A percentile compares a stretch with the other conserved stretches of the same genome.
These are phyloP conservation scores for Hirudinaria manillensis DNA, from an alignment of 2,888 invertebrate genomes.

Conservation along the genomic window DNA sequence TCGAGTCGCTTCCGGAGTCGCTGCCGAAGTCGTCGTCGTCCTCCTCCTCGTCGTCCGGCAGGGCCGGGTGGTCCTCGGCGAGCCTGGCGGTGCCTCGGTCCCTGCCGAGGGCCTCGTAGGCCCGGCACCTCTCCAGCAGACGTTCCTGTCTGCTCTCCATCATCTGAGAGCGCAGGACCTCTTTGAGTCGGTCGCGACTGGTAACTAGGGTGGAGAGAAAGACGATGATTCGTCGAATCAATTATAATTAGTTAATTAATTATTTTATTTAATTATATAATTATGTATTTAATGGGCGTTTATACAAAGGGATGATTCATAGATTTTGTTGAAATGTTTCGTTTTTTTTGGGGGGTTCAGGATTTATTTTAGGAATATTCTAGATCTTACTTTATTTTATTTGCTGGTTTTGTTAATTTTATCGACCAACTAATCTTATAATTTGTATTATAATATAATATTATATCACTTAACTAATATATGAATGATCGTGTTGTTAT, in stretches of 20 bases:
- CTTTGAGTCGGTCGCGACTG: constrained; percentile 5
- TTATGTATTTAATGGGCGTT: not conserved
- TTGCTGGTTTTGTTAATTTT: too few species aligned
- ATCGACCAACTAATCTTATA: too few species aligned
- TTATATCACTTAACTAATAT: too few species aligned
- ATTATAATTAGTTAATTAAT: not conserved
- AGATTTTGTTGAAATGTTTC: not conserved
- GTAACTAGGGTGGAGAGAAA: not conserved
- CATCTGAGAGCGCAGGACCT: constrained; percentile 18
- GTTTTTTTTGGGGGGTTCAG: too few species aligned
- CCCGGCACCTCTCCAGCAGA: not conserved
- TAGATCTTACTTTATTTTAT: too few species aligned
- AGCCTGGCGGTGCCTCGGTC: not conserved
- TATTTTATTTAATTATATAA: not conserved
- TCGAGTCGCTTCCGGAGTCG: not conserved
- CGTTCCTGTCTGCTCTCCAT: not conserved
- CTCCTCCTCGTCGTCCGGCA: constrained; percentile 3
- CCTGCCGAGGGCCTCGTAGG: not conserved
- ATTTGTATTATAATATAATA: too few species aligned
- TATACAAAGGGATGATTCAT: not conserved
- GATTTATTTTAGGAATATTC: too few species aligned
- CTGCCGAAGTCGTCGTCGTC: not conserved
- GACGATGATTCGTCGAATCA: not conserved
- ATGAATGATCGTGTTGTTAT: too few species aligned
- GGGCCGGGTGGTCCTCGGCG: not conserved